Conservation (phyloP, 2,113 vertebrate genomes). For the Thryonomys swinderianus region DNA sequence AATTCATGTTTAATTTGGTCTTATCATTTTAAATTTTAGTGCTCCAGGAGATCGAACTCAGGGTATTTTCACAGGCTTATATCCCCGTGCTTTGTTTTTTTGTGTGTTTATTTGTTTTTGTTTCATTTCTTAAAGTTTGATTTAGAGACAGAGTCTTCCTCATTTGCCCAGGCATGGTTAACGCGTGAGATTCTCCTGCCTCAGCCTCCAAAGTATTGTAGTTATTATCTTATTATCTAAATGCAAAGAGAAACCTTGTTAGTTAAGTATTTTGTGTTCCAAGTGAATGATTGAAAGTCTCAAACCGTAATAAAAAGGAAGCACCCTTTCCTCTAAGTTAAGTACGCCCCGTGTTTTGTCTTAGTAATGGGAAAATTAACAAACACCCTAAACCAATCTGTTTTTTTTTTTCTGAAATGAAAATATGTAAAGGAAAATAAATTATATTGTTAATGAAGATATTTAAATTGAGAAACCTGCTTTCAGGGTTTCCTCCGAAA, state of each 20-base stretch:
- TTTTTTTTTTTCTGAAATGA: too few species aligned
- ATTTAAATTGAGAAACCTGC: too few species aligned
- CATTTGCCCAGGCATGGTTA: not conserved
- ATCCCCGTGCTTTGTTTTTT: not conserved
- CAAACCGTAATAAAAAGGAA: too few species aligned
- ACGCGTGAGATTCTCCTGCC: not conserved
- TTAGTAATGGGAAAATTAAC: too few species aligned
- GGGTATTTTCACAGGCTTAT: too few species aligned
- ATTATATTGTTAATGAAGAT: too few species aligned
- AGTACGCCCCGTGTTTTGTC: too few species aligned
- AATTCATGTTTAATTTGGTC: not conserved
- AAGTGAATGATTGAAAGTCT: not conserved
- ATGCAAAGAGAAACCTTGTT: accelerated
- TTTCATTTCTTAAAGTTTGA: not conserved
- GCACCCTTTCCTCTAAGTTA: too few species aligned
- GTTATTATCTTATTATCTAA: not conserved
- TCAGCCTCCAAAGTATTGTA: accelerated
- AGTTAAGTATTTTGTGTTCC: not conserved
- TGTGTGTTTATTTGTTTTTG: too few species aligned
- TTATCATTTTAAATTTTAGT: not conserved
- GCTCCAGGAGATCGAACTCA: not conserved
- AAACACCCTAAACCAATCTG: too few species aligned
- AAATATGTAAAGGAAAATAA: too few species aligned
- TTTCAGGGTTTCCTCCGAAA: too few species aligned
- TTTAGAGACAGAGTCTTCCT: not conserved